Percentiles rank a stretch among this genome's conserved stretches.
Conservation (phyloP, 2,113 vertebrate genomes). For the Pachypanchax playfairii region DNA sequence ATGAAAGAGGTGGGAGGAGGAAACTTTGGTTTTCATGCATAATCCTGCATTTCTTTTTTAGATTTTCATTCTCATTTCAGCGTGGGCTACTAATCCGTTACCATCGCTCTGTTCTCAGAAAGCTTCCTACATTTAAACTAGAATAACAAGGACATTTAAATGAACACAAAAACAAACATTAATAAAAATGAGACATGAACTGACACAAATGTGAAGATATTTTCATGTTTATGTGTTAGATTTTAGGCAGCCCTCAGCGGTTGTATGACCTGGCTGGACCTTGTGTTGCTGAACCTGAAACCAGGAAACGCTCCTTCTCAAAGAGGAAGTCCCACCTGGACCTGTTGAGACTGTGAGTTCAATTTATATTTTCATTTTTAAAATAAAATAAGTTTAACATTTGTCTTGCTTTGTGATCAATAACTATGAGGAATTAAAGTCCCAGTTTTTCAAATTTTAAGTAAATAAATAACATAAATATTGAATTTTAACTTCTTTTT, state of each 20-base stretch:
- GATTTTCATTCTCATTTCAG: too few species aligned
- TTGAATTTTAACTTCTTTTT: neutral
- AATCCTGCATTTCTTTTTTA: neutral
- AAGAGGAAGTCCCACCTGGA: constrained; percentile 97
- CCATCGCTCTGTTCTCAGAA: neutral
- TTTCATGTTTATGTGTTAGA: constrained; percentile 65
- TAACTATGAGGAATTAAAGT: too few species aligned
- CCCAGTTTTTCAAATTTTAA: too few species aligned
- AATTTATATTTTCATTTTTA: neutral
- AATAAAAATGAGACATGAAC: neutral
- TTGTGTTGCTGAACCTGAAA: constrained; percentile 86
- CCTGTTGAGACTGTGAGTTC: constrained; percentile 92
- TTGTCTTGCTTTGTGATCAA: too few species aligned
- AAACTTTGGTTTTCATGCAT: neutral
- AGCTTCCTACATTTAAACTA: neutral
- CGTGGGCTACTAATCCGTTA: too few species aligned
- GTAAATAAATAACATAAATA: neutral
- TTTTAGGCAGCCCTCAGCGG: constrained; percentile 89
- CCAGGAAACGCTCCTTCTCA: constrained; percentile 90
- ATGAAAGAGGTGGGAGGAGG: constrained; percentile 90
- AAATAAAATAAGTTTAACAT: neutral
- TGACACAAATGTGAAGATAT: neutral
- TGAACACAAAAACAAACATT: neutral
- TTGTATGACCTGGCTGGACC: constrained; percentile 94
- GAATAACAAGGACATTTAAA: neutral